Base-by-base conservation (phyloP, 2,888 invertebrate species). In the Nymphalis c-album region DNA sequence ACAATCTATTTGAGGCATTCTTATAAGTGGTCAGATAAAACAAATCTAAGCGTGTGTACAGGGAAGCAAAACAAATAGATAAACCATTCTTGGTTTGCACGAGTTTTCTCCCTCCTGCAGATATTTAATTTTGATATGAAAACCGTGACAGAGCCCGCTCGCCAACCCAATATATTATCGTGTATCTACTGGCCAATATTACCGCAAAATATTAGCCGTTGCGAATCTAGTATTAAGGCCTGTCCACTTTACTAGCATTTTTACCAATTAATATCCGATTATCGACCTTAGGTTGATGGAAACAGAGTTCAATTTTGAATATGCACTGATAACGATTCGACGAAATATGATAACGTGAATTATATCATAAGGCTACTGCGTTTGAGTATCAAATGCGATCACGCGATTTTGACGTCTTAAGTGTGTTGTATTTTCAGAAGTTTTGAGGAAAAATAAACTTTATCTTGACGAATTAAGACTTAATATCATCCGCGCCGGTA, bases 91-190 rank as follows among this genome's bases (percentile, higher is more conserved):
- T 61, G 46, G 67, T 63, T 65, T 63, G 70, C 71, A 71, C 70
- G 73, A 72, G 72, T 74, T 71, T 80, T 76, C 77, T 78, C 82
- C 78, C 75, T 77, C 74, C 70, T 73, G 69, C 57, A 86, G 90
- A 91, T 90, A 90, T 91, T 90, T 91, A 91, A 90, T 91, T 90
- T 90, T 90, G 91, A 91, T 91, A 91, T 84, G 85, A 82, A 82
- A 87, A 81, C 86, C 87, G 83, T 87, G 89, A 87, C 85, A 78
- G 72, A 75, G 73, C 75, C 70, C 77, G 70, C 70, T 69, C 83
- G 80, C 79, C 78, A 77, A 76, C 78, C 84, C 81, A 86, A 90
- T 91, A 91, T 90, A 90, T 90, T 87, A 88, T 88, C 87, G 85
- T 70, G 79, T 72, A 85, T 85, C 87, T 85, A 85, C 82, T 84